Evolutionary conservation across 2,888 invertebrate genomes (phyloP).

Genomic region (Cephus pygmeus): DNA sequence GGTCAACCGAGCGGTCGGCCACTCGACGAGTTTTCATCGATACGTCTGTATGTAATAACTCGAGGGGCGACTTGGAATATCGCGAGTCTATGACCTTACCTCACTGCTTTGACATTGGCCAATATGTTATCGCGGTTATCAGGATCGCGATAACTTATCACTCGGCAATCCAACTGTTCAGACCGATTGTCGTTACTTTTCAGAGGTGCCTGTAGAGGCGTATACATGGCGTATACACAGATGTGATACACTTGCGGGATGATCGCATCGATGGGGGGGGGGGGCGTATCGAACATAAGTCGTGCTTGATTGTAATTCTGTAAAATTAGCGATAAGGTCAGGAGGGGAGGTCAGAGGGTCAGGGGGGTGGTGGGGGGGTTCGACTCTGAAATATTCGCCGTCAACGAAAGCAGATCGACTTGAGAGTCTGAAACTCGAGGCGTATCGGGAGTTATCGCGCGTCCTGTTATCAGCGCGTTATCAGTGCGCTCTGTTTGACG

Average conservation of each 20-base stretch:
- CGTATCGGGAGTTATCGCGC: conserved; percentile 28
- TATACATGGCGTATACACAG: neutral
- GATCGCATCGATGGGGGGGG: neutral
- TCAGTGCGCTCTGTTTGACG: conserved; percentile 47
- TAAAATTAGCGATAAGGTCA: too few relatives aligned
- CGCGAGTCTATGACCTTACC: neutral
- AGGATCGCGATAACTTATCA: neutral
- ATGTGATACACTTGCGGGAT: neutral
- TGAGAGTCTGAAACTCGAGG: neutral
- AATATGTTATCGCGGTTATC: neutral
- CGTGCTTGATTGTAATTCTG: too few relatives aligned
- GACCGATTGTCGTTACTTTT: neutral
- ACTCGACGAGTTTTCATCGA: neutral
- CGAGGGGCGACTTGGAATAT: neutral
- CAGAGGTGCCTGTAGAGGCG: neutral
- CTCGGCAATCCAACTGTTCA: neutral
- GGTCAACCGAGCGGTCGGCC: neutral
- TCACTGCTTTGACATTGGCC: neutral
- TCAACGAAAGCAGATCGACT: neutral
- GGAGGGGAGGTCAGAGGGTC: too few relatives aligned
- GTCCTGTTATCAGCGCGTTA: conserved; percentile 42
- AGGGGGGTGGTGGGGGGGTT: too few relatives aligned
- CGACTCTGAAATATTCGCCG: too few relatives aligned
- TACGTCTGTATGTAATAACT: neutral
- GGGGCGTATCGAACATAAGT: too few relatives aligned